Percentiles rank a stretch among this genome's conserved stretches.
Conservation (phyloP, 1,140 invertebrate species). For the Brachionus koreanus region DNA sequence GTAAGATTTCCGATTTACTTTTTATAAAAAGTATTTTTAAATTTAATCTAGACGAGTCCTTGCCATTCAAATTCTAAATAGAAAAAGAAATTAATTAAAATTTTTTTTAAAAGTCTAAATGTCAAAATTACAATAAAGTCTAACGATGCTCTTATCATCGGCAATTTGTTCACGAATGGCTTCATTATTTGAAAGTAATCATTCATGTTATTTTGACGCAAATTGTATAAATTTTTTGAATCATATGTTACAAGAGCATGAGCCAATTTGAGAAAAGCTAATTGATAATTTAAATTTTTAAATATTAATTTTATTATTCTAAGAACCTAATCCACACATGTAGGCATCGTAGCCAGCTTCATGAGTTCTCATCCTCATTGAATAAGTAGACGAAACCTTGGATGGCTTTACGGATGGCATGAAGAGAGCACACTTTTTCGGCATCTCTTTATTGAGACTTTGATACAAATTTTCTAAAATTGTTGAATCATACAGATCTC, state of each 20-base stretch:
- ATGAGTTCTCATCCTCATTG: constrained; percentile 61
- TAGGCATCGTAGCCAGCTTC: constrained; percentile 74
- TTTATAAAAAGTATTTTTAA: constrained; percentile 13
- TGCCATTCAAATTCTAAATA: constrained; percentile 15
- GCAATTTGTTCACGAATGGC: constrained; percentile 63
- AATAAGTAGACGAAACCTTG: constrained; percentile 45
- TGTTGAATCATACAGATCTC: constrained; percentile 9
- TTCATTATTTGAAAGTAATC: constrained; percentile 61
- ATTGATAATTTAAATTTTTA: constrained; percentile 39
- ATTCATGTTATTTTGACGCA: constrained; percentile 57
- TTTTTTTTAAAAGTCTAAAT: too few relatives aligned
- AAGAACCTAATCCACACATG: constrained; percentile 65
- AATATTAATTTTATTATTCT: constrained; percentile 2
- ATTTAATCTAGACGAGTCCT: background rate
- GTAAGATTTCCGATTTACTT: constrained; percentile 1
- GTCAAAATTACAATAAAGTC: constrained; percentile 48
- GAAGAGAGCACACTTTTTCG: constrained; percentile 35
- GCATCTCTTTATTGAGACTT: background rate
- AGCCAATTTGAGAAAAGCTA: constrained; percentile 62
- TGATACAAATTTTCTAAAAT: constrained; percentile 4
- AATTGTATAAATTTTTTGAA: constrained; percentile 35
- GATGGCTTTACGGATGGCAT: constrained; percentile 46
- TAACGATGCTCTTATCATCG: constrained; percentile 63
- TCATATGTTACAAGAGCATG: constrained; percentile 57
- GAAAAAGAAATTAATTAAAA: background rate